Percentiles rank a stretch among this genome's conserved stretches.
These are phyloP conservation scores for Platysteira castanea DNA, from an alignment of 2,113 vertebrate species.

Conservation along the genomic window DNA sequence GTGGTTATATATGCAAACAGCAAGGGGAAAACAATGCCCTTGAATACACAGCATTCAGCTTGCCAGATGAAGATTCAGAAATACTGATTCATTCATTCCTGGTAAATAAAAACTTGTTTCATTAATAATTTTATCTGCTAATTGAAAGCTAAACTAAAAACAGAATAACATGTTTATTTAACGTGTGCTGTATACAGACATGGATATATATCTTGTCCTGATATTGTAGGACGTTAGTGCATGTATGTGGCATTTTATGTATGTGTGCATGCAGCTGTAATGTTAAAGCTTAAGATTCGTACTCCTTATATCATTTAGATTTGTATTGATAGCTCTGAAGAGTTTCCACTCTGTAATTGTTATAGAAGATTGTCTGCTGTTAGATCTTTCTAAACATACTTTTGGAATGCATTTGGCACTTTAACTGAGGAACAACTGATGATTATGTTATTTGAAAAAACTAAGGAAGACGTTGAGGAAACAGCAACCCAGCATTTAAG, in stretches of 20 bases:
- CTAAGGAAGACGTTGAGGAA: background rate
- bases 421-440: background rate
- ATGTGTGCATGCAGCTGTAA: background rate
- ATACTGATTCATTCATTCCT: constrained; percentile 75
- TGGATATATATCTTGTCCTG: background rate
- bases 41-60: constrained; percentile 78
- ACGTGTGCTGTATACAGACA: background rate
- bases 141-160: background rate
- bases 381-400: background rate
- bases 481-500: background rate
- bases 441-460: constrained; percentile 4
- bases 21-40: constrained; percentile 82
- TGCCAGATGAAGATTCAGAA: constrained; percentile 86
- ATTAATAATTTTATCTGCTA: constrained; percentile 42
- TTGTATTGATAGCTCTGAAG: background rate
- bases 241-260: background rate
- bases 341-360: background rate
- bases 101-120: constrained; percentile 78
- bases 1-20: constrained; percentile 90
- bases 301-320: background rate
- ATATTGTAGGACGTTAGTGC: background rate
- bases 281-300: background rate
- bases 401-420: constrained; percentile 8
- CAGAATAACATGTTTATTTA: background rate
- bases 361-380: background rate